Evolutionary conservation across 2,797 vertebrate genomes (phyloP).

Genomic region (Pteronotus mesoamericanus): DNA sequence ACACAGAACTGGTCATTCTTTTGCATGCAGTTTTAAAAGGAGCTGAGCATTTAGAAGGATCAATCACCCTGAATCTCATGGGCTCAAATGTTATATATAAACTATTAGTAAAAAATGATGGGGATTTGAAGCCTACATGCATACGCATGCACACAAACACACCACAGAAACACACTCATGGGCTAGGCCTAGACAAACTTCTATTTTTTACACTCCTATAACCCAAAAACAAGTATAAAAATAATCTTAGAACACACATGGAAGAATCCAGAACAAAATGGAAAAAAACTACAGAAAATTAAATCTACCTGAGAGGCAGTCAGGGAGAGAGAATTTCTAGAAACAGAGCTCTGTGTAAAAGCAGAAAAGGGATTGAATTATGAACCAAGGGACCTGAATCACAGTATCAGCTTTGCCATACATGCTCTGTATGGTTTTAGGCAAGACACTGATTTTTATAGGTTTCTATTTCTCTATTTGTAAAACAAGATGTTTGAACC

Average conservation of each 20-base stretch:
- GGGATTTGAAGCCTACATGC: not conserved
- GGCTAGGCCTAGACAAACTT: constrained; percentile 9
- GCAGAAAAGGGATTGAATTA: not conserved
- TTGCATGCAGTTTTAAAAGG: constrained; percentile 54
- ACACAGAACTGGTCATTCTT: constrained; percentile 56
- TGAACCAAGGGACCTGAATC: not conserved
- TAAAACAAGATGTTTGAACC: not conserved
- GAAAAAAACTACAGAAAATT: constrained; percentile 23
- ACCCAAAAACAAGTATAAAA: constrained; percentile 48
- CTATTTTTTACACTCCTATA: constrained; percentile 39
- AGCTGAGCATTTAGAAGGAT: constrained; percentile 43
- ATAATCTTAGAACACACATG: not conserved
- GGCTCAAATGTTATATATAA: constrained; percentile 44
- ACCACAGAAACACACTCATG: not conserved
- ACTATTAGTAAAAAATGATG: constrained; percentile 34
- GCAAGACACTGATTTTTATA: not conserved
- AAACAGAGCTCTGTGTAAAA: not conserved
- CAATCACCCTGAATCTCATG: constrained; percentile 34
- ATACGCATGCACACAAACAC: not conserved
- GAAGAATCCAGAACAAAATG: constrained; percentile 51
- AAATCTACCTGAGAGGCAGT: not conserved
- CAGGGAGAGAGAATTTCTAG: not conserved
- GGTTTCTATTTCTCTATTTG: not conserved
- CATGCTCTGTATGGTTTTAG: too few species aligned
- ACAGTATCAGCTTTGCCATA: not conserved